Evolutionary conservation across 2,797 vertebrate species (phyloP).

Genomic region (Acomys russatus): DNA sequence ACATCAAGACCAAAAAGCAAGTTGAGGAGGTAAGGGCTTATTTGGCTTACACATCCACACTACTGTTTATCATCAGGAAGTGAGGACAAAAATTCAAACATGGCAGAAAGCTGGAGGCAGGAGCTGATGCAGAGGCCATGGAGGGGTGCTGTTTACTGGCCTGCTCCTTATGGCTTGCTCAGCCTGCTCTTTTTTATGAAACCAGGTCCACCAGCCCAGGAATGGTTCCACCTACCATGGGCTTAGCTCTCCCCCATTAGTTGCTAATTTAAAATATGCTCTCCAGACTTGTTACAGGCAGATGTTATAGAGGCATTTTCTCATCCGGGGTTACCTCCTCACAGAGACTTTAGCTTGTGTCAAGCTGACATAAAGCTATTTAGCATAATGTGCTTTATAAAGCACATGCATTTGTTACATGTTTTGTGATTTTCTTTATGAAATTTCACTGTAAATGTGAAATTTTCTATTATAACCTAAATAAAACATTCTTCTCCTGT

Average conservation of each 20-base stretch:
- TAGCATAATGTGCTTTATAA: neutral
- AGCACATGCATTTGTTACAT: neutral
- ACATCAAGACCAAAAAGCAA: neutral
- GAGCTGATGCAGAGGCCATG: neutral
- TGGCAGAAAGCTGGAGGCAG: neutral
- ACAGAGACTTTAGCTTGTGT: neutral
- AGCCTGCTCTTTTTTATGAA: neutral
- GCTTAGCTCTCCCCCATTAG: neutral
- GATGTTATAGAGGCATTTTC: neutral
- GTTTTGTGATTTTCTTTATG: conserved; percentile 14
- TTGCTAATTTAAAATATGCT: neutral
- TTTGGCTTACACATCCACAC: neutral
- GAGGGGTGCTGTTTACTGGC: neutral
- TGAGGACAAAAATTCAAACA: neutral
- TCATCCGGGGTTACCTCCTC: neutral
- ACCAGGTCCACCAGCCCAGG: neutral
- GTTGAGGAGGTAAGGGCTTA: neutral
- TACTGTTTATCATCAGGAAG: neutral
- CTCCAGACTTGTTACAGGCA: neutral
- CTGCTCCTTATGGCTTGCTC: neutral
- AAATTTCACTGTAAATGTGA: neutral
- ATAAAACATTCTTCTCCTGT: neutral
- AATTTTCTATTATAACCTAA: neutral
- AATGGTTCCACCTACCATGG: neutral
- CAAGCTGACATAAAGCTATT: neutral